phyloP scores from a whole-genome alignment of 2,113 vertebrate genomes.

The Prinia subflava region DNA sequence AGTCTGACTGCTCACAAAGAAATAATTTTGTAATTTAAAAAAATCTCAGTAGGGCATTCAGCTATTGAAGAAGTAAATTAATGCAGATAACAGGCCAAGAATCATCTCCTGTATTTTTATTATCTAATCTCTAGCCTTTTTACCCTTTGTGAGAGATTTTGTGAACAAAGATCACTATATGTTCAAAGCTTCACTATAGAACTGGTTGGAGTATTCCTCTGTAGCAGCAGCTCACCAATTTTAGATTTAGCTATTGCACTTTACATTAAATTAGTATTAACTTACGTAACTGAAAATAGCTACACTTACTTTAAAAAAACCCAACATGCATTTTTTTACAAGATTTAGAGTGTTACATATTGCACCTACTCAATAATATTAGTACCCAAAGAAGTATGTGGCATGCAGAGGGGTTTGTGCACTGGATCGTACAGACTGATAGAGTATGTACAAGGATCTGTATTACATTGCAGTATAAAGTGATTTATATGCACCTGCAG shows the following conservation, averaged over 20 bases:
- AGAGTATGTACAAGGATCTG: neutral
- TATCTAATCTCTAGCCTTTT: neutral
- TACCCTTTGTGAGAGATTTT: neutral
- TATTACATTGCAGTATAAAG: neutral
- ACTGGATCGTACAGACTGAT: neutral
- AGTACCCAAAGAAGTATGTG: neutral
- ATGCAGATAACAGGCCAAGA: neutral
- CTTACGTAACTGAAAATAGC: neutral
- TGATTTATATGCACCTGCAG: neutral
- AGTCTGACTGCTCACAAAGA: neutral
- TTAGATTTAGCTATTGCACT: constrained; percentile 31
- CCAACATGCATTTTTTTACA: neutral
- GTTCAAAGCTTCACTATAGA: neutral
- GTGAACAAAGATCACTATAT: neutral
- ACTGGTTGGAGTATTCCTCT: neutral
- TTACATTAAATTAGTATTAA: neutral
- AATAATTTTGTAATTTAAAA: neutral
- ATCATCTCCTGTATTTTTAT: neutral
- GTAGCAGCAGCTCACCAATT: neutral
- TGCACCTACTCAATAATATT: neutral
- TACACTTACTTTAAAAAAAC: neutral
- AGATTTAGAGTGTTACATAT: neutral
- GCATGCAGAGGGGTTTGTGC: neutral
- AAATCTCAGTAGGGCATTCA: neutral
- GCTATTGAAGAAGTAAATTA: neutral